Evolutionary conservation across 2,888 invertebrate genomes (phyloP).

Genomic region (Pristionchus fissidentatus): DNA sequence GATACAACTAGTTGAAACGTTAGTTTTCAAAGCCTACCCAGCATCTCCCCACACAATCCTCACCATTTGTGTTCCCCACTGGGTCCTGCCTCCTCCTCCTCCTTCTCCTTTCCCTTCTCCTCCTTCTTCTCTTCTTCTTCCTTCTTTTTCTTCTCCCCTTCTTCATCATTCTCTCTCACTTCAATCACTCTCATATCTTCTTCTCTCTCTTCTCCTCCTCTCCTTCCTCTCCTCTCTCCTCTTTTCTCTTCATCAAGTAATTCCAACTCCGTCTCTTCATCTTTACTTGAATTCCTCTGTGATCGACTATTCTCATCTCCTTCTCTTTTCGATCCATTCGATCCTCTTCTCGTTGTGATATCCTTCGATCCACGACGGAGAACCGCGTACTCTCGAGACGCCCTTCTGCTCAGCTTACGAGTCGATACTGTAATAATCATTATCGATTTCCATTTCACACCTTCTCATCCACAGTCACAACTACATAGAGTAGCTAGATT

Average conservation of each 20-base stretch:
- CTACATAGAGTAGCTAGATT: too few relatives aligned
- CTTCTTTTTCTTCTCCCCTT: not conserved
- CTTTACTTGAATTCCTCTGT: not conserved
- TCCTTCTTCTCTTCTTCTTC: not conserved
- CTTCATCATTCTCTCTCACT: not conserved
- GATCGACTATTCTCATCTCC: too few relatives aligned
- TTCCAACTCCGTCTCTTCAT: not conserved
- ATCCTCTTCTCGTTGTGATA: too few relatives aligned
- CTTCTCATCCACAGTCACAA: too few relatives aligned
- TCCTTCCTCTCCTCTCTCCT: conserved; percentile 1
- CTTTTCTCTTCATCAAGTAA: conserved; percentile 7
- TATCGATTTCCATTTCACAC: too few relatives aligned
- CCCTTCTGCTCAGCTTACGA: not conserved
- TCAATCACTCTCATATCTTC: not conserved
- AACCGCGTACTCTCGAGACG: not conserved
- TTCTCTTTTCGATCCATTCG: too few relatives aligned
- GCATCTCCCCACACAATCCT: too few relatives aligned
- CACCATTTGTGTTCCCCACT: too few relatives aligned
- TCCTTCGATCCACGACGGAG: not conserved
- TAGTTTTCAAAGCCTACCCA: too few relatives aligned
- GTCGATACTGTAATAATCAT: not conserved
- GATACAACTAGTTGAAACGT: too few relatives aligned
- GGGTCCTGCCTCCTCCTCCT: not conserved
- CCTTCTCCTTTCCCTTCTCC: not conserved
- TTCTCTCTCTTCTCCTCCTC: not conserved